Conservation (phyloP, 2,797 vertebrate species). For the Microctenopoma steveboyesi region DNA sequence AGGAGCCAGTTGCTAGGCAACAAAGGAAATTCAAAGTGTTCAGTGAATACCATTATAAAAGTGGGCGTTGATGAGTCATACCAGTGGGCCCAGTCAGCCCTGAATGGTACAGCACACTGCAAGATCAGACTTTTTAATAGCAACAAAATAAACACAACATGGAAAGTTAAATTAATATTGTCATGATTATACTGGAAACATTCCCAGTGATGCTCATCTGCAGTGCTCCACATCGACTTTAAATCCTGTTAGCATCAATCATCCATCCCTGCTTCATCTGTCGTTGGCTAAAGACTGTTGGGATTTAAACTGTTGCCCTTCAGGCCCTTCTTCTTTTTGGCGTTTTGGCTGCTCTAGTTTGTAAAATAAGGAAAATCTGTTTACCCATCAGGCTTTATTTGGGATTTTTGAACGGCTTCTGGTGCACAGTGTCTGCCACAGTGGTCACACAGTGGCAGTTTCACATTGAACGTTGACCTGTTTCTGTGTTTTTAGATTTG, state of each 20-base stretch:
- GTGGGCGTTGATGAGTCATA: slow-evolving; percentile 70
- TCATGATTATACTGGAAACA: slow-evolving; percentile 17
- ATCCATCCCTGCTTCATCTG: slow-evolving; percentile 48
- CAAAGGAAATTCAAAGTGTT: slow-evolving; percentile 69
- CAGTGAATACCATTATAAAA: slow-evolving; percentile 57
- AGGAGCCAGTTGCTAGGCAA: slow-evolving; percentile 75
- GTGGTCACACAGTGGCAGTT: slow-evolving; percentile 28
- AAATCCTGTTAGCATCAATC: slow-evolving; percentile 37
- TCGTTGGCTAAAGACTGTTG: slow-evolving; percentile 7
- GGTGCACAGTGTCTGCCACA: slow-evolving; percentile 35
- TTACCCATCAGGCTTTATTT: slow-evolving; percentile 53
- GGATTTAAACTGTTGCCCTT: slow-evolving; percentile 53
- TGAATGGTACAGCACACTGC: slow-evolving; percentile 33
- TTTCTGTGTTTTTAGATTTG: slow-evolving; percentile 1
- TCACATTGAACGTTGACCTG: slow-evolving; percentile 55
- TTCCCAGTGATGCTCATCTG: slow-evolving; percentile 12
- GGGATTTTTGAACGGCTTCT: slow-evolving; percentile 43
- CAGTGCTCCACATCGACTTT: slow-evolving; percentile 11
- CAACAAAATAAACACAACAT: slow-evolving; percentile 13
- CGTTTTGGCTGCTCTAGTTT: slow-evolving; percentile 52
- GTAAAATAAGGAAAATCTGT: slow-evolving; percentile 51
- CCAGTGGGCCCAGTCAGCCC: slow-evolving; percentile 43
- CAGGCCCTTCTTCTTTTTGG: slow-evolving; percentile 45
- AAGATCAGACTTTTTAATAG: slow-evolving; percentile 13
- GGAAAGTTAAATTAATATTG: neutral